phyloP scores from a whole-genome alignment of 2,113 vertebrate genomes.

The Canis aureus region DNA sequence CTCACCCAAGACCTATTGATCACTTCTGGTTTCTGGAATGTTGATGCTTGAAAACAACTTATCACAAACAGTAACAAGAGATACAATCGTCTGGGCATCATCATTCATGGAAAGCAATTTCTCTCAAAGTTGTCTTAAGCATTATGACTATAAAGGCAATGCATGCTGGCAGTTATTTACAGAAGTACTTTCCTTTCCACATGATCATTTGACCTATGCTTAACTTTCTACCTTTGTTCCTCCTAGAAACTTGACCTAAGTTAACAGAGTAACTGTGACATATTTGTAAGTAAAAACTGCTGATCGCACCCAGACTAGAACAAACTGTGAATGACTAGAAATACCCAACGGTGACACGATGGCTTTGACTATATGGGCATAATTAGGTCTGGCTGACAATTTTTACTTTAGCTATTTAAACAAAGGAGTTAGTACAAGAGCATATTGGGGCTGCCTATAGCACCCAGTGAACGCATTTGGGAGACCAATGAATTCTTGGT shows the following conservation, averaged over 20 bases:
- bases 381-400: background rate
- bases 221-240: background rate
- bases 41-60: background rate
- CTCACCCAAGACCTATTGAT: background rate
- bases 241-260: background rate
- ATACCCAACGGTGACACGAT: background rate
- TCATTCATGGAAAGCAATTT: slow-evolving; percentile 7
- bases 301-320: background rate
- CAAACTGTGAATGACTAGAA: slow-evolving; percentile 36
- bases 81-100: background rate
- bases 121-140: background rate
- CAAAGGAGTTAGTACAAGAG: background rate
- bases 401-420: background rate
- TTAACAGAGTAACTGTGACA: background rate
- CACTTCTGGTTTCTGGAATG: background rate
- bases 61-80: background rate
- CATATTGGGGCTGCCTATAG: background rate
- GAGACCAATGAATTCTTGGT: background rate
- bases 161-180: background rate
- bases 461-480: background rate
- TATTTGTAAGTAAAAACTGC: background rate
- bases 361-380: background rate
- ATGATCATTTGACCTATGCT: background rate
- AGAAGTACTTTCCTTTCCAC: background rate
- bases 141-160: background rate